Evolutionary conservation across 1,140 invertebrate genomes (phyloP).

Genomic region (Acromyrmex heyeri): DNA sequence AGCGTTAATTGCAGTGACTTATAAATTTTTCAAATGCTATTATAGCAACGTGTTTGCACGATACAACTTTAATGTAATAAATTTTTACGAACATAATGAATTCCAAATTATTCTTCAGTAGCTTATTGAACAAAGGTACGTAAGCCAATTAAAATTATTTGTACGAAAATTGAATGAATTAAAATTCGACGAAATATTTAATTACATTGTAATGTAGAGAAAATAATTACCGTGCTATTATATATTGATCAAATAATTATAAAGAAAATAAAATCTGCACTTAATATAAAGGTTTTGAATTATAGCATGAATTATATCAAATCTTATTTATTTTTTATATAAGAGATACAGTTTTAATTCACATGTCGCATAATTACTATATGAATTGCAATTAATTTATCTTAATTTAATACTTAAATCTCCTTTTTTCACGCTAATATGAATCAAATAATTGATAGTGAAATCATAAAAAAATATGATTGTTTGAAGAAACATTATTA

Average conservation of each 20-base stretch:
- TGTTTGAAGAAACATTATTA: neutral
- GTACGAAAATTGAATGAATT: conserved; percentile 10
- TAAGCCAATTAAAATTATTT: conserved; percentile 24
- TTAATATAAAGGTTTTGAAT: conserved; percentile 25
- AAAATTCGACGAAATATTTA: conserved; percentile 17
- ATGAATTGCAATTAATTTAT: neutral
- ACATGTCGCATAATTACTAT: neutral
- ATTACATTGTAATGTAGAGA: neutral
- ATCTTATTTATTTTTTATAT: neutral
- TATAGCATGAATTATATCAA: conserved; percentile 15
- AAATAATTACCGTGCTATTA: conserved; percentile 8
- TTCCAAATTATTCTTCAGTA: neutral
- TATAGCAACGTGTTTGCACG: neutral
- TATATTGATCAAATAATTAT: conserved; percentile 17
- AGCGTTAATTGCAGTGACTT: neutral
- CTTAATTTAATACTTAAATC: conserved; percentile 5
- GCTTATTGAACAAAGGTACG: neutral
- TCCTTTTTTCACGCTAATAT: too few species aligned
- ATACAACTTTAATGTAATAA: conserved; percentile 16
- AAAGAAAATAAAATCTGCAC: neutral
- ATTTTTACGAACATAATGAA: conserved; percentile 12
- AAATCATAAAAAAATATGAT: neutral
- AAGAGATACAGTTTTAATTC: neutral
- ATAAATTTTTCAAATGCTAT: conserved; percentile 5
- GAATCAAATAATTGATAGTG: neutral